Evolutionary conservation across 2,888 invertebrate species (phyloP), one percentile per base, ranked within the genome.

Genomic region (Philereme vetulata): DNA sequence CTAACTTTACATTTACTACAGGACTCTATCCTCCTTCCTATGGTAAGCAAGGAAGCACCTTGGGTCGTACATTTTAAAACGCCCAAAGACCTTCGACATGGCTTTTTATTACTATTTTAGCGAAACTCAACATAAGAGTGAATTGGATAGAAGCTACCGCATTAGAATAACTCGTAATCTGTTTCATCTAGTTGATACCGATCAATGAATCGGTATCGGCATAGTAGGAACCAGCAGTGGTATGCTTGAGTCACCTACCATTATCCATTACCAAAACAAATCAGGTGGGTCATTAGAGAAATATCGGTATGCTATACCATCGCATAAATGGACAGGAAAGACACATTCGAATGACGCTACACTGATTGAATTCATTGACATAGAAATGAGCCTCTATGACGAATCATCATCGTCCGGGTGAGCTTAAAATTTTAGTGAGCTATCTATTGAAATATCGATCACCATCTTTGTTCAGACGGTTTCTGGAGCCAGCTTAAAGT

Each of bases 311-410:
- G 73, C 71, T 73, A 73, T 72, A 77, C 65, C 59, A 72, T 66
- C 61, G 51, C 60, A 65, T 66, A 68, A 51, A 65, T 62, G 65
- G 69, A 66, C 75, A 76, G 78, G 76, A 78, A 77, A 75, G 70
- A 74, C 68, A 72, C 77, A 74, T 73, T 68, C 72, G 72, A 72
- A 66, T 75, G 75, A 71, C 70, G 71, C 61, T 64, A 69, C 64
- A 62, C 57, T 51, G 47, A 50, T 60, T 65, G 67, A 71, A 75
- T 74, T 58, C 67, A 71, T 71, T 72, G 72, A 72, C 67, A 72
- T 64, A 70, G 48, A 61, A 63, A 56, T 50, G 47, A 61, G 34
- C n/a, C 21, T 51, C 54, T 42, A 46, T 56, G 53, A 52, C 43
- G 33, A 51, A 49, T 56, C 36, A 21, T 7, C 38, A 38, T 40